Evolutionary conservation across 2,888 invertebrate species (phyloP).

Genomic region (Nowickia ferox): DNA sequence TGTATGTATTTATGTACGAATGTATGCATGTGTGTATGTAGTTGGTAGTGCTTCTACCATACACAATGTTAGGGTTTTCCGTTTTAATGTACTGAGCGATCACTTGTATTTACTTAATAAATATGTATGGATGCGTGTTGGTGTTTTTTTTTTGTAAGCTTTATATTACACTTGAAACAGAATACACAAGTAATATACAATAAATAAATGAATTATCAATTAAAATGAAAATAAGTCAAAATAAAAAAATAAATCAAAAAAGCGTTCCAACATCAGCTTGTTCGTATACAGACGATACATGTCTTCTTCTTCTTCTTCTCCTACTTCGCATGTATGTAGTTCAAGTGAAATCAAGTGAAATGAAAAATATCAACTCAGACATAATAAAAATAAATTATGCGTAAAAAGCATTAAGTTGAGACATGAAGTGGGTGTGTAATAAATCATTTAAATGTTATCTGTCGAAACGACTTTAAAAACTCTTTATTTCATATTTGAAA

Average conservation of each 20-base stretch:
- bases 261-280: constrained; percentile 13
- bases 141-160: constrained; percentile 32
- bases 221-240: constrained; percentile 12
- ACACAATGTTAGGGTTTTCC: neutral
- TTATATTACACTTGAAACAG: constrained; percentile 38
- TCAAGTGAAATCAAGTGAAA: constrained; percentile 31
- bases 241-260: constrained; percentile 14
- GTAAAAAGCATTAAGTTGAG: constrained; percentile 31
- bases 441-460: constrained; percentile 25
- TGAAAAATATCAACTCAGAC: constrained; percentile 46
- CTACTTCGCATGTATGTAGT: constrained; percentile 11
- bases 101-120: constrained; percentile 14
- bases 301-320: constrained; percentile 15
- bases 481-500: constrained; percentile 2
- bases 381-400: constrained; percentile 57
- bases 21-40: neutral
- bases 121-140: too few species aligned
- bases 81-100: neutral
- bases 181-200: constrained; percentile 4
- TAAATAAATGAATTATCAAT: constrained; percentile 56
- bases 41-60: neutral
- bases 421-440: constrained; percentile 59
- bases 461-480: constrained; percentile 11
- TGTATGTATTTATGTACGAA: too few species aligned
- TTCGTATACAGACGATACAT: neutral